Percentiles rank a stretch among this genome's conserved stretches.
These are phyloP conservation scores for Hemithea aestivaria DNA, from an alignment of 2,888 invertebrate species.

Conservation along the genomic window DNA sequence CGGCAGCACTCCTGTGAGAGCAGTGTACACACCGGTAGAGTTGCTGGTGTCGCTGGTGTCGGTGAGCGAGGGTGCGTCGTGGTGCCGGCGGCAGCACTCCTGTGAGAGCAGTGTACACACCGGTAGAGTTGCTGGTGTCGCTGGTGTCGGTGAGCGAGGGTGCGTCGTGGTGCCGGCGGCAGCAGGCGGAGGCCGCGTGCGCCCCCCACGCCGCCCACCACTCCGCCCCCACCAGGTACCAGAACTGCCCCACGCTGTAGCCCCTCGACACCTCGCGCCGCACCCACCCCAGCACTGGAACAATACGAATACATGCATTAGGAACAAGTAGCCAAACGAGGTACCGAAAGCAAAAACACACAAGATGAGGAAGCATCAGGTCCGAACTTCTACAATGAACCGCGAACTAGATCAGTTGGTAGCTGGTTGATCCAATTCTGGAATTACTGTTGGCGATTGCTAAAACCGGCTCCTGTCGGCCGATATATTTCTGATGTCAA, in stretches of 20 bases:
- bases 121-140: slow-evolving; percentile 81
- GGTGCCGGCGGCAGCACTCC: slow-evolving; percentile 44
- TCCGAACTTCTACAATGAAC: no score
- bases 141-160: slow-evolving; percentile 84
- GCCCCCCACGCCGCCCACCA: slow-evolving; percentile 93
- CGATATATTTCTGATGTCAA: no score
- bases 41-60: slow-evolving; percentile 85
- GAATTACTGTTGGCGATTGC: no score
- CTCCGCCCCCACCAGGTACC: slow-evolving; percentile 91
- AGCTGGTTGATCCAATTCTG: no score
- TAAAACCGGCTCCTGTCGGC: no score
- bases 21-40: slow-evolving; percentile 65
- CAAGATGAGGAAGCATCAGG: no score
- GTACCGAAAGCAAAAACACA: no score
- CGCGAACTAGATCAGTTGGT: no score
- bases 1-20: no score
- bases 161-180: slow-evolving; percentile 64
- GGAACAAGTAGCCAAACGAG: no score
- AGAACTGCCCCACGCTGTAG: slow-evolving; percentile 89
- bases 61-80: slow-evolving; percentile 81
- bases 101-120: no score
- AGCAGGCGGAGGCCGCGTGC: slow-evolving; percentile 77
- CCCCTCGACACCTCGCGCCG: slow-evolving; percentile 87
- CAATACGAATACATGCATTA: neutral
- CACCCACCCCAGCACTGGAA: slow-evolving; percentile 87